Base-by-base conservation (phyloP, 2,797 vertebrate genomes). In the Psittacula echo region DNA sequence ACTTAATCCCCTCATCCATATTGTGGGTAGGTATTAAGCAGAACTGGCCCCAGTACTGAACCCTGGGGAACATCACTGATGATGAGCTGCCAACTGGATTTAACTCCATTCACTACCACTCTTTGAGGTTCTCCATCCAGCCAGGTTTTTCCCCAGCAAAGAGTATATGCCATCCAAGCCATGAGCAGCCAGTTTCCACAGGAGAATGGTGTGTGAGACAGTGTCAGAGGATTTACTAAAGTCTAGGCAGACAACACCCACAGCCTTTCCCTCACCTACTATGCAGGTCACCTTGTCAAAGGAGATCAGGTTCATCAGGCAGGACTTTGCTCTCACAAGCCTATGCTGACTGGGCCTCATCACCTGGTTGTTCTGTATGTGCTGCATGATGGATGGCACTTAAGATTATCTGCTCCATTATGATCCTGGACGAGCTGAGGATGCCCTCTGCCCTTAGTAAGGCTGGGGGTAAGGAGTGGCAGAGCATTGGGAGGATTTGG, bases 1-100 rank as follows among this genome's bases (percentile, higher is more conserved):
- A 19, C 56, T 39, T 16, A 0, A 24, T 48, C 15, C 15, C 26
- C n/a, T 48, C 1, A 0, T 48, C 20, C 72, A 60, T 7, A 18
- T 14, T 7, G 3, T 30, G 6, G 27, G 30, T 8, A 30, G 20
- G 23, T 2, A 37, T 14, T 8, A 47, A 47, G 23, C 27, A 60
- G 26, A 37, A 24, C 54, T 60, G 26, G 18, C 41, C 18, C 18
- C 8, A 22, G 4, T 12, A 45, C 41, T 11, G 41, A 45, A 24
- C 53, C 41, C 53, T 17, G 41, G 10, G 10, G 24, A 44, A 56
- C 7, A 21, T 13, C 13, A 5, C 41, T 45, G n/a, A 18, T 56
- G 51, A 34, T 14, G 4, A 2, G 13, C 54, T 3, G 8, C n/a
- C 42, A 47, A 18, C 27, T 19, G 9, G 54, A 19, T 48, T 37